Evolutionary conservation across 1,140 invertebrate genomes (phyloP).

Genomic region (Leguminivora glycinivorella): DNA sequence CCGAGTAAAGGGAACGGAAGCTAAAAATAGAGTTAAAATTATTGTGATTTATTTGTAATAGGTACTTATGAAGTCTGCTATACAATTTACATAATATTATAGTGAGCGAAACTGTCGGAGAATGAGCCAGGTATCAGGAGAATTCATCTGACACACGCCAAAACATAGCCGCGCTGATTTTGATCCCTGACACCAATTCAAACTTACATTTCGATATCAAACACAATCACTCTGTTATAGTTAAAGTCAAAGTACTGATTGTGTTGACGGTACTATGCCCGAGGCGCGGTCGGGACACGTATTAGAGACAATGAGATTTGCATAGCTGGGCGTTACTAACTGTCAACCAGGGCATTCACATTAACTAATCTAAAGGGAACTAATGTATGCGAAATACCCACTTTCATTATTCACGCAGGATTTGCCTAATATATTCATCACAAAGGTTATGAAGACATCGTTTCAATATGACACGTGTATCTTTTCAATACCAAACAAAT

Average conservation of each 20-base stretch:
- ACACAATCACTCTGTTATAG: background rate
- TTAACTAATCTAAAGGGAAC: conserved; percentile 60
- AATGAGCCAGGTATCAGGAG: too few relatives aligned
- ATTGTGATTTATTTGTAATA: too few relatives aligned
- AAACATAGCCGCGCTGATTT: too few relatives aligned
- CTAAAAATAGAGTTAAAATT: too few relatives aligned
- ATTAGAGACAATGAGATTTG: conserved; percentile 75
- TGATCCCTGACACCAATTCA: too few relatives aligned
- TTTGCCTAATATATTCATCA: conserved; percentile 49
- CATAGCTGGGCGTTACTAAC: conserved; percentile 69
- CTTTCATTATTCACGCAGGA: conserved; percentile 50
- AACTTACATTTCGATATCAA: too few relatives aligned
- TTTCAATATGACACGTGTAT: conserved; percentile 8
- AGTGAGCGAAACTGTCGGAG: too few relatives aligned
- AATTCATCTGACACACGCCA: too few relatives aligned
- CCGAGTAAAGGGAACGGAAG: too few relatives aligned
- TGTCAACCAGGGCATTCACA: conserved; percentile 73
- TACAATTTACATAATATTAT: too few relatives aligned
- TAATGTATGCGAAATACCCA: conserved; percentile 53
- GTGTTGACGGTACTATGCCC: conserved; percentile 28
- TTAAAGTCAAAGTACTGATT: background rate
- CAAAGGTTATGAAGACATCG: conserved; percentile 26
- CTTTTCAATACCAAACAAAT: background rate
- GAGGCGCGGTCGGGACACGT: conserved; percentile 59
- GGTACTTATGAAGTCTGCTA: too few relatives aligned